A percentile compares a stretch with the other conserved stretches of the same genome.
These are phyloP conservation scores for Anser cygnoides DNA, from an alignment of 2,113 vertebrate genomes.

Conservation along the genomic window DNA sequence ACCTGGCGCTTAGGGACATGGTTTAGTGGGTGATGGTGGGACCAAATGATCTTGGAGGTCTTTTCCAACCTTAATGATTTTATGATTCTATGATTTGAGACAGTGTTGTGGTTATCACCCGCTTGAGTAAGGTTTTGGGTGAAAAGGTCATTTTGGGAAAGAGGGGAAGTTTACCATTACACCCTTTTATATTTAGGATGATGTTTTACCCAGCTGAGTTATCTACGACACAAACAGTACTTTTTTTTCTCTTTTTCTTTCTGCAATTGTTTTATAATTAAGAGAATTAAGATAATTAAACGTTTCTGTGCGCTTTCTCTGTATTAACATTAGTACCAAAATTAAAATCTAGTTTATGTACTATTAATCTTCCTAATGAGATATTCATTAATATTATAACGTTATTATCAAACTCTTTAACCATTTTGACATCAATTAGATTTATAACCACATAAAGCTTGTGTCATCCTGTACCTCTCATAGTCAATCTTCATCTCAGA, in stretches of 20 bases:
- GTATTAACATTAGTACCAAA: not conserved
- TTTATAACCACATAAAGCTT: constrained; percentile 41
- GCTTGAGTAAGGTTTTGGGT: too few relatives aligned
- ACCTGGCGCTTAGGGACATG: too few relatives aligned
- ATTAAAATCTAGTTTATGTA: not conserved
- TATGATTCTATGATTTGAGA: too few relatives aligned
- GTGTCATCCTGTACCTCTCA: constrained; percentile 32
- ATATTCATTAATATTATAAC: constrained; percentile 22
- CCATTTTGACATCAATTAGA: constrained; percentile 53
- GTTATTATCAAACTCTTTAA: constrained; percentile 1
- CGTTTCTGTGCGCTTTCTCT: not conserved
- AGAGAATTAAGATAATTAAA: not conserved
- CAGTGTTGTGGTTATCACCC: too few relatives aligned
- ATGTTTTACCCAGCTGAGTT: not conserved
- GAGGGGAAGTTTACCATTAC: too few relatives aligned
- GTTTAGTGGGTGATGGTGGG: too few relatives aligned
- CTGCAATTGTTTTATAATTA: not conserved
- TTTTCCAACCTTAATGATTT: too few relatives aligned
- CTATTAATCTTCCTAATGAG: constrained; percentile 22
- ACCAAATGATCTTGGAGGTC: too few relatives aligned
- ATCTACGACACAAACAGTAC: not conserved
- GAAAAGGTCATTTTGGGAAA: too few relatives aligned
- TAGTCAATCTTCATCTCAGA: constrained; percentile 30
- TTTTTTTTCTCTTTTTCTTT: not conserved
- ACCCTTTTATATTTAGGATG: not conserved